Conservation (phyloP, 2,888 invertebrate species). For the Antitype chi region DNA sequence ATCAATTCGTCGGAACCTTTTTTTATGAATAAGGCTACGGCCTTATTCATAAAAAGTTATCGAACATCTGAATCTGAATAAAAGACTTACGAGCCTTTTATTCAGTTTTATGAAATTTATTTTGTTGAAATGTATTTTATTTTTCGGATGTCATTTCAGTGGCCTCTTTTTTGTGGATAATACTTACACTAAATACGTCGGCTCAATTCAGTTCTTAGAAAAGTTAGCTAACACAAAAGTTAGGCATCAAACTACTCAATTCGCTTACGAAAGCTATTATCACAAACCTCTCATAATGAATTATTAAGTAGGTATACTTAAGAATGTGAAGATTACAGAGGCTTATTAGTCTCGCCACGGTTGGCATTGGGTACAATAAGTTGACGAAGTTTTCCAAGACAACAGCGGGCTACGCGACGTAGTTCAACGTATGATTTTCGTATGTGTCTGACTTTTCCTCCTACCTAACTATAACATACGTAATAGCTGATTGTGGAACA, state of each 20-base stretch:
- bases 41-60: no score
- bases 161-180: not conserved
- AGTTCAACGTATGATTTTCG: not conserved
- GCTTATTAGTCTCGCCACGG: constrained; percentile 47
- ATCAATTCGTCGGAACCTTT: no score
- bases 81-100: no score
- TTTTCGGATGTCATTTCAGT: not conserved
- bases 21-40: no score
- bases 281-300: constrained; percentile 2
- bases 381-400: constrained; percentile 35
- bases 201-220: not conserved
- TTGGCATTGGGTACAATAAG: constrained; percentile 39
- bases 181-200: not conserved
- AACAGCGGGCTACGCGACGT: constrained; percentile 1
- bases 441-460: not conserved
- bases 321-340: constrained; percentile 18
- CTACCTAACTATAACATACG: not conserved
- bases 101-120: not conserved
- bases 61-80: no score
- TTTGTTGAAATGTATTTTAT: not conserved
- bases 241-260: not conserved
- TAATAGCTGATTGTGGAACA: not conserved
- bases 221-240: not conserved
- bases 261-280: constrained; percentile 14
- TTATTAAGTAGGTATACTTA: not conserved